Evolutionary conservation across 2,797 vertebrate genomes (phyloP).

Genomic region (Bucorvus abyssinicus): DNA sequence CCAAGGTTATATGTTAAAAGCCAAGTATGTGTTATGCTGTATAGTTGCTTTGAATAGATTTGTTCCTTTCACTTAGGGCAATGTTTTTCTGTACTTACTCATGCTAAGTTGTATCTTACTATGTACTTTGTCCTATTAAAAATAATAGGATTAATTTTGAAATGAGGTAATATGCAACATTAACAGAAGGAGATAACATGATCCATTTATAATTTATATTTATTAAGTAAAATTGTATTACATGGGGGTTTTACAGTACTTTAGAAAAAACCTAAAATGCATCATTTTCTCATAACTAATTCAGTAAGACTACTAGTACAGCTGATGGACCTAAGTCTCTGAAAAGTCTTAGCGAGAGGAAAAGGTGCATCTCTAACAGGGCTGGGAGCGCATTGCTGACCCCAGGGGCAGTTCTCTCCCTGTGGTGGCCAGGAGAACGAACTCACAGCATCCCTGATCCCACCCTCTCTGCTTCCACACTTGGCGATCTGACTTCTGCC

Average conservation of each 20-base stretch:
- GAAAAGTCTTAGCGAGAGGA: not conserved
- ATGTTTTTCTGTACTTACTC: not conserved
- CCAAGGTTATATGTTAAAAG: not conserved
- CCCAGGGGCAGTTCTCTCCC: constrained; percentile 21
- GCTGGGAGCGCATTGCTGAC: not conserved
- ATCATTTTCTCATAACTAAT: not conserved
- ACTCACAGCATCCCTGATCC: too few species aligned
- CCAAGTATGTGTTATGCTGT: not conserved
- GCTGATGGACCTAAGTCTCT: not conserved
- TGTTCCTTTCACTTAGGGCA: not conserved
- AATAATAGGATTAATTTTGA: not conserved
- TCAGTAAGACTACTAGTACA: not conserved
- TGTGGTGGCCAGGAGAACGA: constrained; percentile 48
- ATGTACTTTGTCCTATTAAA: not conserved
- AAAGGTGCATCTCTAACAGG: accelerated
- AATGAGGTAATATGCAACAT: not conserved
- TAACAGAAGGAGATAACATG: not conserved
- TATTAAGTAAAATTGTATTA: not conserved
- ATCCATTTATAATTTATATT: too few species aligned
- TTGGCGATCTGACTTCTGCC: not conserved
- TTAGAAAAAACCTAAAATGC: not conserved
- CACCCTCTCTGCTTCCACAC: accelerated
- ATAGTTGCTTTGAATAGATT: not conserved
- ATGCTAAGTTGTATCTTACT: not conserved
- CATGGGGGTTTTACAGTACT: not conserved